Conservation (phyloP, 2,888 invertebrate genomes). For the Balanococcus diminutus region DNA sequence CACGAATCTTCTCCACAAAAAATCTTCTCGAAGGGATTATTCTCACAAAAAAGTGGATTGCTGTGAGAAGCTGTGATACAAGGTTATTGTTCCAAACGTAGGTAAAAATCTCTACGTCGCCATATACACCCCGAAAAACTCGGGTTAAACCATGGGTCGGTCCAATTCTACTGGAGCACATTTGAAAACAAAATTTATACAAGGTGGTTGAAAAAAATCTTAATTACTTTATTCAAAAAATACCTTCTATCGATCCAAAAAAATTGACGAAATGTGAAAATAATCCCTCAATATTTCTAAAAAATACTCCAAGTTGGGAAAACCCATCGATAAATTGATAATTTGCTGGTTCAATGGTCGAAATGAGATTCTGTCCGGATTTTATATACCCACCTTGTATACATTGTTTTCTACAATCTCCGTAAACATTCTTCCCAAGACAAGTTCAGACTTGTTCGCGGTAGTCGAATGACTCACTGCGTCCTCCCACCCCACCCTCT, state of each 20-base stretch:
- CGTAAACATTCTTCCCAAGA: background rate
- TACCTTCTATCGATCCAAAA: background rate
- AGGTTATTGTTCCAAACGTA: background rate
- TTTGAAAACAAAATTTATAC: background rate
- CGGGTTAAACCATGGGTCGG: background rate
- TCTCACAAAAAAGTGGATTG: background rate
- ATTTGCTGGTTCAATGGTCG: background rate
- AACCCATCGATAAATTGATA: background rate
- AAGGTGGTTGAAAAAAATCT: background rate
- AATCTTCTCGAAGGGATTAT: background rate
- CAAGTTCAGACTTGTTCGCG: slow-evolving; percentile 27
- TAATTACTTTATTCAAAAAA: background rate
- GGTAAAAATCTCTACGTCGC: background rate
- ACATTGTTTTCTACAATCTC: background rate
- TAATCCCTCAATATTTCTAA: no score
- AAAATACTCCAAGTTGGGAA: background rate
- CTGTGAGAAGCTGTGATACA: background rate
- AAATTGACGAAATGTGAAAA: background rate
- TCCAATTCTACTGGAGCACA: background rate
- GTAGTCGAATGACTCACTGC: background rate
- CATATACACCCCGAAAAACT: background rate
- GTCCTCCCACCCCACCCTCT: background rate
- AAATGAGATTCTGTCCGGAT: background rate
- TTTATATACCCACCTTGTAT: slow-evolving; percentile 24
- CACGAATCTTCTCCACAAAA: background rate